These are phyloP conservation scores for Nylanderia fulva DNA, from an alignment of 1,140 invertebrate genomes.

Conservation along the genomic window DNA sequence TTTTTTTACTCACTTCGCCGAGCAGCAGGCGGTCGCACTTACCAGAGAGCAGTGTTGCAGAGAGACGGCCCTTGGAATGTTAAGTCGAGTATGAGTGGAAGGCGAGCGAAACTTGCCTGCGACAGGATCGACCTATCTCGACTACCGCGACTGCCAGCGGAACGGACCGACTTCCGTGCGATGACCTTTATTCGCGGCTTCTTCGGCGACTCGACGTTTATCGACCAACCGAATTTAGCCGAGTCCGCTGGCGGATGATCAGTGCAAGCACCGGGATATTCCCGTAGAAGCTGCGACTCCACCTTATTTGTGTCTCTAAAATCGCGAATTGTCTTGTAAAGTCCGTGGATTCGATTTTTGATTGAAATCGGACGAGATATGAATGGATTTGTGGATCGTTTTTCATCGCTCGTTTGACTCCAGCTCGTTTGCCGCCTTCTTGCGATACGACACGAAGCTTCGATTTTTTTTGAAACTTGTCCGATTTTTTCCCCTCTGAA, in stretches of 20 bases:
- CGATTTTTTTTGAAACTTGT: too few species aligned
- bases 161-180: conserved; percentile 72
- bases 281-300: fast-evolving
- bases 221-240: conserved; percentile 85
- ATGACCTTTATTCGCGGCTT: conserved; percentile 69
- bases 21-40: conserved; percentile 81
- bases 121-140: conserved; percentile 47
- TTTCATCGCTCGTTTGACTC: conserved; percentile 20
- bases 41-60: conserved; percentile 88
- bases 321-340: background rate
- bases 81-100: conserved; percentile 86
- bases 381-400: background rate
- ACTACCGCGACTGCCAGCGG: conserved; percentile 46
- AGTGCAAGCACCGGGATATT: background rate
- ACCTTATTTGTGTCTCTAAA: background rate
- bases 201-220: conserved; percentile 74
- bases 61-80: conserved; percentile 88
- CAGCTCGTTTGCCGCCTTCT: background rate
- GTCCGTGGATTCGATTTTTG: background rate
- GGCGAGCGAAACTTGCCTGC: conserved; percentile 58
- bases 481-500: background rate
- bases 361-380: background rate
- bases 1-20: conserved; percentile 58
- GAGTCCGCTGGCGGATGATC: conserved; percentile 64
- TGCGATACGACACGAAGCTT: background rate